Conservation (phyloP, 2,888 invertebrate genomes). For the Ornithoptera alexandrae region DNA sequence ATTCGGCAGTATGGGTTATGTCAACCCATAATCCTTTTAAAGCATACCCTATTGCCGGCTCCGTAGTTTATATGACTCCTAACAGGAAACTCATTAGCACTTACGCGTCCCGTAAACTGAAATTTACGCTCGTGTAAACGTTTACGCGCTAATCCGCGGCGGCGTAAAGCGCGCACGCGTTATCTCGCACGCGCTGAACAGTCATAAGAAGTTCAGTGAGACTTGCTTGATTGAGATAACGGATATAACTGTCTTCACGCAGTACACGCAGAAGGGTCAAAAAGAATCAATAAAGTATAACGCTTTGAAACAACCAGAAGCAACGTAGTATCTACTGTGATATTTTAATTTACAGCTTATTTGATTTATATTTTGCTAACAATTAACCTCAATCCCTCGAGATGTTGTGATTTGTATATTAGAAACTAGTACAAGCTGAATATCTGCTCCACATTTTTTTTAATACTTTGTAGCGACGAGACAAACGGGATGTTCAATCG, state of each 20-base stretch:
- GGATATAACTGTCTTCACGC: neutral
- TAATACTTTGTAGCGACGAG: too few species aligned
- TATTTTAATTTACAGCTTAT: too few species aligned
- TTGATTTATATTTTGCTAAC: too few species aligned
- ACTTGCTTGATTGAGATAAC: slow-evolving; percentile 23
- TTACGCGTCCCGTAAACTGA: slow-evolving; percentile 40
- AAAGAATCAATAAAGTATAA: neutral
- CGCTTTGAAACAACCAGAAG: neutral
- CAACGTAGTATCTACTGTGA: too few species aligned
- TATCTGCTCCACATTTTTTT: too few species aligned
- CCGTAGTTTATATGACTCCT: slow-evolving; percentile 29
- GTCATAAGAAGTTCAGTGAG: slow-evolving; percentile 34
- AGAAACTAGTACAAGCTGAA: too few species aligned
- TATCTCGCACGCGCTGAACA: slow-evolving; percentile 34
- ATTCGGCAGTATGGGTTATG: slow-evolving; percentile 6
- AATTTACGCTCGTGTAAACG: slow-evolving; percentile 37
- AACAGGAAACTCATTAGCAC: slow-evolving; percentile 42
- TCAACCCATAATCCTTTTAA: slow-evolving; percentile 26
- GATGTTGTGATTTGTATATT: too few species aligned
- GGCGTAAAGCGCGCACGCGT: slow-evolving; percentile 37
- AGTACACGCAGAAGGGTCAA: neutral
- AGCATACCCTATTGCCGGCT: slow-evolving; percentile 21
- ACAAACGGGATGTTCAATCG: too few species aligned
- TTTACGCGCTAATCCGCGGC: slow-evolving; percentile 36
- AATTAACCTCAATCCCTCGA: too few species aligned